Base-by-base conservation (phyloP, 2,888 invertebrate genomes). In the Eledona agricola region DNA sequence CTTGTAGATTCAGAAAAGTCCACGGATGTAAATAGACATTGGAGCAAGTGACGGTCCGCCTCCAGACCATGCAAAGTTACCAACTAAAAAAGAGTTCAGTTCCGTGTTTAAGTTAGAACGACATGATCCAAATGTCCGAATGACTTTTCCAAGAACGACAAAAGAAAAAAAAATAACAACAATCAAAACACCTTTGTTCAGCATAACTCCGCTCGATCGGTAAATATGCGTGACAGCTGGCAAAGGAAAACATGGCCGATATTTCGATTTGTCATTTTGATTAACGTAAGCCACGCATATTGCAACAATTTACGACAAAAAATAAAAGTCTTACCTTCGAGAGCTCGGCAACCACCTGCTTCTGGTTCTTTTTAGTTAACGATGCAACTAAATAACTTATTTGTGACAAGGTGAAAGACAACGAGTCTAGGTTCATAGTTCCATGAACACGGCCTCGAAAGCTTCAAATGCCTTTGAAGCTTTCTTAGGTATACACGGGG, bases 391-490 rank as follows among this genome's bases (percentile, higher is more conserved):
- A 90, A 88, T 90, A 90, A 89, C 90, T 91, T 84, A 96, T 96
- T 89, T 96, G 94, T 87, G 93, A 92, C 89, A 96, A 89, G 87
- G 95, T 92, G 89, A 94, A 91, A 86, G 92, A 93, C 87, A 94
- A 88, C 87, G 95, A 90, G 88, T 96, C 96, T 88, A 95, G 93
- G 91, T 93, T 93, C 94, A 94, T 94, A 93, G 90, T 93, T 93
- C 91, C 92, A 80, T 80, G 79, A 77, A 78, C 75, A 72, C 88
- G 84, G 86, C 87, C 84, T 85, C 89, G 91, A 92, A 92, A 92
- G 91, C 92, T 92, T 92, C 92, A 92, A 92, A 89, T 84, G 83
- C 80, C 84, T 85, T 90, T 90, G 90, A 91, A 91, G 90, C 90
- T 89, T 89, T 89, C 89, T 87, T 82, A 81, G 84, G 84, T 83